Evolutionary conservation across 2,797 vertebrate species (phyloP).

Genomic region (Crenichthys baileyi): DNA sequence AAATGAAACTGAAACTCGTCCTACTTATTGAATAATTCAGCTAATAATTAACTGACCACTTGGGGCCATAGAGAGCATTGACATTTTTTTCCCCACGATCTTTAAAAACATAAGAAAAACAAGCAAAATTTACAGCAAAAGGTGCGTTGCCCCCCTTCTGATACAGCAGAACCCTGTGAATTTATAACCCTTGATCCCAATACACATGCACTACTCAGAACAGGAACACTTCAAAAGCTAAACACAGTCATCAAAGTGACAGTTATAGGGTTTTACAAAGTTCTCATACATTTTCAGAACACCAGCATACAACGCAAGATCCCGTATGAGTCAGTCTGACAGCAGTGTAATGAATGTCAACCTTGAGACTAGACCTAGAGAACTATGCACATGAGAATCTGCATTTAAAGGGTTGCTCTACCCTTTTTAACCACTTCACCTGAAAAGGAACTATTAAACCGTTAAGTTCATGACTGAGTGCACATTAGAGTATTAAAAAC

Average conservation of each 20-base stretch:
- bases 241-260: neutral
- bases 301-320: neutral
- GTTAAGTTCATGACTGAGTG: no score
- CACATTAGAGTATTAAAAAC: conserved; percentile 19
- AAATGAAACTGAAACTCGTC: no score
- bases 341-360: neutral
- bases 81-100: no score
- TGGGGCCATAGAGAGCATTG: no score
- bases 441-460: neutral
- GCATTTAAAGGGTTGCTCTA: neutral
- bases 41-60: no score
- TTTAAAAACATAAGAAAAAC: no score
- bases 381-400: neutral
- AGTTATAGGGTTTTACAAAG: neutral
- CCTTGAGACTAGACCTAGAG: neutral
- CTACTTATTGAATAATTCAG: no score
- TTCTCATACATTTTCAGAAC: neutral
- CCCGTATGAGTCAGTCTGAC: no score
- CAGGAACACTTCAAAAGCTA: neutral
- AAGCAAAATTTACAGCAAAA: no score
- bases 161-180: no score
- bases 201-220: neutral
- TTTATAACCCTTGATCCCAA: neutral
- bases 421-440: neutral
- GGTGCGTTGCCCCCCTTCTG: no score